These are phyloP conservation scores for Paelopatides confundens DNA, from an alignment of 53 echinoderm and acorn worm species.

Conservation along the genomic window DNA sequence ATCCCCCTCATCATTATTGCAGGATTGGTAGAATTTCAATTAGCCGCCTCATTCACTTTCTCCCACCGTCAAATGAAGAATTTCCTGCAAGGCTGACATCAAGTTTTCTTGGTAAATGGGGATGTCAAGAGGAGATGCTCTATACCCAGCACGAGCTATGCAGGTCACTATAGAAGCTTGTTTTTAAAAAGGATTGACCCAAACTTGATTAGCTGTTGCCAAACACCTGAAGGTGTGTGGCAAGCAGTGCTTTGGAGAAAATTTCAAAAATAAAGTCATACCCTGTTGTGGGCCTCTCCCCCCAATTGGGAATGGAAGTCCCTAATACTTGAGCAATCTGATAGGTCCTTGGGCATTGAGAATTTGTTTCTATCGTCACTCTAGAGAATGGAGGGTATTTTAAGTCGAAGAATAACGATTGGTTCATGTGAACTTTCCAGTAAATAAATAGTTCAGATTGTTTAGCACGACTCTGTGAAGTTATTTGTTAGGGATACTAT, in stretches of 20 bases:
- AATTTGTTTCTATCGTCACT: not conserved
- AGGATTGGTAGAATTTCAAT: constrained; percentile 34
- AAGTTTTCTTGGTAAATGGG: not conserved
- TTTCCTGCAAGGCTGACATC: not conserved
- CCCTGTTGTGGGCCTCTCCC: not conserved
- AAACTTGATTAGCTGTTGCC: constrained; percentile 15
- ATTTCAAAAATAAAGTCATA: not conserved
- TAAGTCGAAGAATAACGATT: constrained; percentile 9
- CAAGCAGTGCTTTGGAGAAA: not conserved
- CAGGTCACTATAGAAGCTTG: not conserved
- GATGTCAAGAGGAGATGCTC: not conserved
- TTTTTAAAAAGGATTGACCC: constrained; percentile 22
- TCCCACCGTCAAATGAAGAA: not conserved
- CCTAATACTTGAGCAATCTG: constrained; percentile 34
- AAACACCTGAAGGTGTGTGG: constrained; percentile 25
- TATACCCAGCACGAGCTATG: not conserved
- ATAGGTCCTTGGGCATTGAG: constrained; percentile 15
- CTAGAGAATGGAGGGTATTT: constrained; percentile 12
- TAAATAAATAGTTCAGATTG: not conserved
- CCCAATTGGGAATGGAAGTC: constrained; percentile 9
- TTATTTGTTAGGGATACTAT: too few species aligned
- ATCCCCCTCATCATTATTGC: not conserved
- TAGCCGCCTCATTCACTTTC: constrained; percentile 1
- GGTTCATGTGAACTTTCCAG: not conserved
- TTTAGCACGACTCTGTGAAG: not conserved